A percentile compares a stretch with the other conserved stretches of the same genome.
Evolutionary conservation across 2,797 vertebrate genomes (phyloP).

Genomic region (Rhinichthys osculus): DNA sequence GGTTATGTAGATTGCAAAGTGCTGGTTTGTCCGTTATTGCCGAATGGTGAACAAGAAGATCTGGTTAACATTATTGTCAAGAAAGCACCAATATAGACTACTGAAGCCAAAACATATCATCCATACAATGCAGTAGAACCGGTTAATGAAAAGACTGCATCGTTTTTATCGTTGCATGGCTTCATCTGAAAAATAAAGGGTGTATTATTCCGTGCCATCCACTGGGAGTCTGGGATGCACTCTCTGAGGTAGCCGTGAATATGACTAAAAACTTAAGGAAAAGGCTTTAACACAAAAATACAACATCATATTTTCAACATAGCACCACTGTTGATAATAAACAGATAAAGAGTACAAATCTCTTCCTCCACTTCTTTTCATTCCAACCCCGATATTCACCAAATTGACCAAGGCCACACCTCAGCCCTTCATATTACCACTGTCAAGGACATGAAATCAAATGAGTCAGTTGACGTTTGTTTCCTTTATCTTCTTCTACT

Average conservation of each 20-base stretch:
- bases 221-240: slow-evolving; percentile 58
- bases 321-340: slow-evolving; percentile 83
- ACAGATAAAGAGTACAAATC: slow-evolving; percentile 62
- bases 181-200: slow-evolving; percentile 38
- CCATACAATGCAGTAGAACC: slow-evolving; percentile 1
- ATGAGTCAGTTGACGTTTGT: slow-evolving; percentile 60
- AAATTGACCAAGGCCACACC: background rate
- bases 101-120: background rate
- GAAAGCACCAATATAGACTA: slow-evolving; percentile 37
- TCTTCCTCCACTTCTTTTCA: slow-evolving; percentile 33
- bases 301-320: slow-evolving; percentile 46
- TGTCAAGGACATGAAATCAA: slow-evolving; percentile 47
- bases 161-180: slow-evolving; percentile 12
- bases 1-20: slow-evolving; percentile 55
- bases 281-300: slow-evolving; percentile 66
- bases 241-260: slow-evolving; percentile 86
- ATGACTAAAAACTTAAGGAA: slow-evolving; percentile 61
- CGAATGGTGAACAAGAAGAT: slow-evolving; percentile 21
- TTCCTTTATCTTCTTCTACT: slow-evolving; percentile 52
- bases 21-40: slow-evolving; percentile 52
- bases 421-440: background rate
- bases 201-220: slow-evolving; percentile 52
- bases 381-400: background rate
- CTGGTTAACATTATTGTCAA: slow-evolving; percentile 11
- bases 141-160: slow-evolving; percentile 22